Percentiles rank a stretch among this genome's conserved stretches.
Conservation (phyloP, 2,797 vertebrate genomes). For the Pogoniulus pusillus region DNA sequence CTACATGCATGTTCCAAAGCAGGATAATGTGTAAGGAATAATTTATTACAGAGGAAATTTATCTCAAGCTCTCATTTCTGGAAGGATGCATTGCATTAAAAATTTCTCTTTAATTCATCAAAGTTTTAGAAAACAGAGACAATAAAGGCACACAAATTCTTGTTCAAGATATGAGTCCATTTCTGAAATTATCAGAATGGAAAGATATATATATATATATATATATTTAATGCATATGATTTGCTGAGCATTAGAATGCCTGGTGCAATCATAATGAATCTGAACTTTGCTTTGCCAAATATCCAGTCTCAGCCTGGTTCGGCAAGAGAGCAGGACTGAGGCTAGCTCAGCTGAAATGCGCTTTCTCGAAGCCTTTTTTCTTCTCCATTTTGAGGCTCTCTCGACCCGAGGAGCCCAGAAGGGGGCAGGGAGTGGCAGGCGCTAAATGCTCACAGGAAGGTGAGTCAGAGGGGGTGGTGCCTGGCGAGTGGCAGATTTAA, state of each 20-base stretch:
- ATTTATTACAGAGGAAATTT: not conserved
- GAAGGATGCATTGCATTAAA: not conserved
- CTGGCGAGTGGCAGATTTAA: too few relatives aligned
- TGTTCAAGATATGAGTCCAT: not conserved
- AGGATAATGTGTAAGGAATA: not conserved
- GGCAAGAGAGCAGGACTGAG: too few relatives aligned
- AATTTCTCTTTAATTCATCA: not conserved
- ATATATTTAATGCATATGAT: fast-evolving
- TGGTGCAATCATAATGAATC: not conserved
- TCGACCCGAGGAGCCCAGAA: too few relatives aligned
- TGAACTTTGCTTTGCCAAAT: not conserved
- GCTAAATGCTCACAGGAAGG: too few relatives aligned
- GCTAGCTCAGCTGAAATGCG: too few relatives aligned
- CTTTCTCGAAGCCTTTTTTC: too few relatives aligned
- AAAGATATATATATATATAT: too few relatives aligned
- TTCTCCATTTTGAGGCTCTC: too few relatives aligned
- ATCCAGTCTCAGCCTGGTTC: not conserved
- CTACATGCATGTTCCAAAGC: not conserved
- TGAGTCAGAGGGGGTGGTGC: too few relatives aligned
- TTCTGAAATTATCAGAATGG: not conserved
- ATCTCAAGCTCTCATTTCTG: not conserved
- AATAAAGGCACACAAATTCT: not conserved
- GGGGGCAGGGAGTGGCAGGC: too few relatives aligned
- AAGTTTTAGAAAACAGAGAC: not conserved
- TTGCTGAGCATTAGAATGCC: not conserved